Base-by-base conservation (phyloP, 1,140 invertebrate genomes). In the Drosophila tropicalis region DNA sequence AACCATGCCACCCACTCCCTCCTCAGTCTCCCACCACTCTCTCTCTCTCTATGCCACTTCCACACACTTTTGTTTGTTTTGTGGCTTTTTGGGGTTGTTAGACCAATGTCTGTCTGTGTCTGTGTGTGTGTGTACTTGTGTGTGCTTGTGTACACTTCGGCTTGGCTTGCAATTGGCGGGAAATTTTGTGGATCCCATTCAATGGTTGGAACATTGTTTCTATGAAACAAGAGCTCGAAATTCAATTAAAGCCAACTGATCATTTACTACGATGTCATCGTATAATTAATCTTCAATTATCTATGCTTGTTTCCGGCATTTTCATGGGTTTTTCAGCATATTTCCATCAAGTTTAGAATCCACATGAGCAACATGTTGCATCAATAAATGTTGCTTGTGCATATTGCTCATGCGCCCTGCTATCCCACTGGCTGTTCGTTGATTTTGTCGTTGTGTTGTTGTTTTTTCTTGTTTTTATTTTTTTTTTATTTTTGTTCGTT, bases 81-180 rank as follows among this genome's bases (percentile, higher is more conserved):
- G 80, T 61, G 80, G 84, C 86, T 82, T 81, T 89, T 90, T 65
- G 84, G 80, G 86, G 86, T 90, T 90, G 86, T 80, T 90, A 70
- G 68, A 81, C 71, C 44, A 58, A 19, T 73, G 58, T 61, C 29
- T 73, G 58, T 61, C 56, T 51, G 40, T 64, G 39, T 64, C 47
- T 73, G 44, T 73, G 58, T 61, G 57, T 51, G 40, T 64, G 39
- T 64, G 54, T 73, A 36, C 67, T 44, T 58, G 69, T 67, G 61
- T 90, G 68, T 90, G 79, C 81, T 71, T 80, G 76, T 86, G 61
- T 71, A 75, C 79, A 79, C 80, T 79, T 78, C 71, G 83, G 86
- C 79, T 83, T 90, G 83, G 67, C 79, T 79, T 90, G 87, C 77
- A 87, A 90, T 90, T 90, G 89, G 89, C 89, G 89, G 89, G 89